Conservation (phyloP, 2,888 invertebrate genomes). For the Synergus gifuensis region DNA sequence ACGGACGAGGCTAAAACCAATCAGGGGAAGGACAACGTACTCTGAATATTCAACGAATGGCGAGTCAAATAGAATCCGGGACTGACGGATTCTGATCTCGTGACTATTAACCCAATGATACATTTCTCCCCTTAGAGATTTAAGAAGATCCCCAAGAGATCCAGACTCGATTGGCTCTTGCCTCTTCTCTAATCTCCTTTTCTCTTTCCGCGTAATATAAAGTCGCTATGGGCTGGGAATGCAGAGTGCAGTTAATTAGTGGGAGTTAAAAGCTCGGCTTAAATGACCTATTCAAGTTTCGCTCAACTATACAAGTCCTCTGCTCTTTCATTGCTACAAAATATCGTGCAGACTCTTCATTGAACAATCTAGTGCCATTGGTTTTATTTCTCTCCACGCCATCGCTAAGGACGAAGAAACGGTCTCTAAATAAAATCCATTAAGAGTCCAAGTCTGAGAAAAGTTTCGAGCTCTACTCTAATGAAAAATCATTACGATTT, state of each 20-base stretch:
- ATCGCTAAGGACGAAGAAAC: neutral
- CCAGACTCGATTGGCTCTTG: neutral
- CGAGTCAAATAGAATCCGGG: conserved; percentile 65
- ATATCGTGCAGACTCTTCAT: neutral
- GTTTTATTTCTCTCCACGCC: neutral
- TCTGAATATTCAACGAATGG: conserved; percentile 41
- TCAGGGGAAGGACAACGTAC: neutral
- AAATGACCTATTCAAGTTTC: conserved; percentile 65
- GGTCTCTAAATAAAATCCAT: conserved; percentile 59
- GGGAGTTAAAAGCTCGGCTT: conserved; percentile 66
- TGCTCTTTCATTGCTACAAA: neutral
- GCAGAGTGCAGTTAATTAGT: conserved; percentile 64
- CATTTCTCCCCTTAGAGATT: neutral
- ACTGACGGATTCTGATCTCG: conserved; percentile 62
- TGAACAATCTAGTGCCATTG: neutral
- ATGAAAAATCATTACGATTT: conserved; percentile 65
- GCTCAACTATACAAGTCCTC: conserved; percentile 49
- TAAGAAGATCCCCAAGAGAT: neutral
- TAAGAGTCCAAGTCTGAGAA: conserved; percentile 49
- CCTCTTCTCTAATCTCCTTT: neutral
- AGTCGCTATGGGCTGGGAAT: conserved; percentile 40
- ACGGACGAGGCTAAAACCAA: conserved; percentile 7
- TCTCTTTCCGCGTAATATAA: conserved; percentile 2
- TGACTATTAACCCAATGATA: conserved; percentile 53
- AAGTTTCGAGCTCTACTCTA: conserved; percentile 49